Conservation (phyloP, 2,113 vertebrate genomes). For the Pelmatolapia mariae region DNA sequence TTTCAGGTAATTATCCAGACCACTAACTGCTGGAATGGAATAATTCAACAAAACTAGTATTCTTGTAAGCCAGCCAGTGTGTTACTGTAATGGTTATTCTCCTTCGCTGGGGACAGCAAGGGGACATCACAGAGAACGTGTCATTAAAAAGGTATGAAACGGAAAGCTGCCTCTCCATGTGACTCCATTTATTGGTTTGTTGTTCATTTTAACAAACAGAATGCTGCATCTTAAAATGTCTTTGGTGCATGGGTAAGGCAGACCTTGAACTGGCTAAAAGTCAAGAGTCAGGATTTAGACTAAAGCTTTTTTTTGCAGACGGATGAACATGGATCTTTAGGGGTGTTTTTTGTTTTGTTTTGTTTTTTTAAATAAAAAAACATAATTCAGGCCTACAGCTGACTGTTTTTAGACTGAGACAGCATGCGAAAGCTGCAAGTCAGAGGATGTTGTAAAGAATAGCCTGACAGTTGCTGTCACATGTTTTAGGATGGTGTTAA, state of each 20-base stretch:
- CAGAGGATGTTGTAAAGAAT: neutral
- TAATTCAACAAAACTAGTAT: constrained; percentile 24
- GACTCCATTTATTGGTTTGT: constrained; percentile 19
- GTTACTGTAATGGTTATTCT: constrained; percentile 36
- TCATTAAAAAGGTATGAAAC: constrained; percentile 55
- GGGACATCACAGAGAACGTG: constrained; percentile 15
- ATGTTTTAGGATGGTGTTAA: neutral
- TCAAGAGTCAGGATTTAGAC: neutral
- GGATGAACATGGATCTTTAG: neutral
- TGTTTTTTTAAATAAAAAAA: neutral
- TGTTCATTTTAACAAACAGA: neutral
- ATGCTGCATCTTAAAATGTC: neutral
- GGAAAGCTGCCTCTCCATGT: constrained; percentile 37
- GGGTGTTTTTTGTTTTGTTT: neutral
- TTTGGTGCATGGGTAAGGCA: neutral
- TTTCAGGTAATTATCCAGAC: constrained; percentile 65
- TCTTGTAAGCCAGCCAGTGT: constrained; percentile 29
- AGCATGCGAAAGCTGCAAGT: neutral
- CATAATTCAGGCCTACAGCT: neutral
- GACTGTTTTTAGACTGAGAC: neutral
- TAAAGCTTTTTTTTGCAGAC: neutral
- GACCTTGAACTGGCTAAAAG: neutral
- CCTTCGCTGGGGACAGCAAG: constrained; percentile 9
- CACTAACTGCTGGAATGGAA: constrained; percentile 52
- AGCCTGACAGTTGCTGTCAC: neutral